Evolutionary conservation across 2,113 vertebrate genomes (phyloP).

Genomic region (Oophaga pumilio): DNA sequence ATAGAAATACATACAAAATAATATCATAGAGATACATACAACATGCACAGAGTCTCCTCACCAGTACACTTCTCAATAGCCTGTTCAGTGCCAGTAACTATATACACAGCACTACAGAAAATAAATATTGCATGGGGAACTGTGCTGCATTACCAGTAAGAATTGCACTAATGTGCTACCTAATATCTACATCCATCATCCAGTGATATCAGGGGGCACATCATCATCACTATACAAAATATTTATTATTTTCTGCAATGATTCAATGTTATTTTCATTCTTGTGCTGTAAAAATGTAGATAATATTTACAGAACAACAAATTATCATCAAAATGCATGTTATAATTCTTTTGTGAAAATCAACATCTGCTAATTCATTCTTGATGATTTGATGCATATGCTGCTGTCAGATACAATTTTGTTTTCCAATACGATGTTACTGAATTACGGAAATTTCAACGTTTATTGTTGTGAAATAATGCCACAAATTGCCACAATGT

Average conservation of each 20-base stretch:
- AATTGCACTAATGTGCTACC: no score
- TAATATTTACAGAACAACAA: slow-evolving; percentile 10
- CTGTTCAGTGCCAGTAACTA: no score
- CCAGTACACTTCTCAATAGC: no score
- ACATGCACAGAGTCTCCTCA: no score
- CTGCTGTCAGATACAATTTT: slow-evolving; percentile 38
- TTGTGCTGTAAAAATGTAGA: neutral
- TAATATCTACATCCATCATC: no score
- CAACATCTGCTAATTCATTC: slow-evolving; percentile 39
- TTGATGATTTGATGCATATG: slow-evolving; percentile 31
- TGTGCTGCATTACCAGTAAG: no score
- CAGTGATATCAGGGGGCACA: neutral
- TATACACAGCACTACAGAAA: no score
- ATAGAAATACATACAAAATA: no score
- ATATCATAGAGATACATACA: no score
- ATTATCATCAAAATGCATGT: slow-evolving; percentile 6
- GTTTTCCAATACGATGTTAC: neutral
- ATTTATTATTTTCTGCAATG: neutral
- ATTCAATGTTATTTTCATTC: neutral
- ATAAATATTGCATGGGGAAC: no score
- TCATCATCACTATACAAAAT: neutral
- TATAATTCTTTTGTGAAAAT: slow-evolving; percentile 18
- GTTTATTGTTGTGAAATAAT: slow-evolving; percentile 15
- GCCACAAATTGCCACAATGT: neutral
- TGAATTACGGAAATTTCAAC: neutral